Percentiles rank a stretch among this genome's conserved stretches.
Conservation (phyloP, 2,113 vertebrate genomes). For the Mormoops blainvillei region DNA sequence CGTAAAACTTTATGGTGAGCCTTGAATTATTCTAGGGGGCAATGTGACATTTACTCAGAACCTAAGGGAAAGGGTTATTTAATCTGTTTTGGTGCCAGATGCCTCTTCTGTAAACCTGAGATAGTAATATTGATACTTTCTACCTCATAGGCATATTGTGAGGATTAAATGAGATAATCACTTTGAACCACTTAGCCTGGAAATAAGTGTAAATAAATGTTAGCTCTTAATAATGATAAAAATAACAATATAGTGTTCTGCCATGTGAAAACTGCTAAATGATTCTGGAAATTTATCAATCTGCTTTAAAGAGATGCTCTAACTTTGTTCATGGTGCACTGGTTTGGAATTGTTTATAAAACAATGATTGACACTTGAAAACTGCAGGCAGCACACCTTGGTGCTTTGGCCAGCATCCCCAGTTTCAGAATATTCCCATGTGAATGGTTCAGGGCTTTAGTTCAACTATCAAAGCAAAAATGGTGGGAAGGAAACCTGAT, state of each 20-base stretch:
- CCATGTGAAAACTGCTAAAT: conserved; percentile 2
- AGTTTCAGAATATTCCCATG: conserved; percentile 20
- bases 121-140: neutral
- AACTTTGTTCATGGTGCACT: neutral
- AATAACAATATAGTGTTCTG: neutral
- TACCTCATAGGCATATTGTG: neutral
- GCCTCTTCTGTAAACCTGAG: neutral
- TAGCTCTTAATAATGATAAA: neutral
- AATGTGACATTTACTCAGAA: neutral
- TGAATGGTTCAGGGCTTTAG: neutral
- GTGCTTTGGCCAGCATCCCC: neutral
- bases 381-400: neutral
- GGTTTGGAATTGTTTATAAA: neutral
- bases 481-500: neutral
- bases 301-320: neutral
- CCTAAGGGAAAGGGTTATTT: neutral
- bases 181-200: neutral
- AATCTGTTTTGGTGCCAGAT: neutral
- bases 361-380: conserved; percentile 41
- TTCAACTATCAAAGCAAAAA: conserved; percentile 43
- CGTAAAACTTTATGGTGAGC: neutral
- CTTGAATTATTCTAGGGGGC: neutral
- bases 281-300: neutral
- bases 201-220: neutral
- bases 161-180: neutral